phyloP scores from a whole-genome alignment of 2,797 vertebrate genomes.

The Champsocephalus esox region DNA sequence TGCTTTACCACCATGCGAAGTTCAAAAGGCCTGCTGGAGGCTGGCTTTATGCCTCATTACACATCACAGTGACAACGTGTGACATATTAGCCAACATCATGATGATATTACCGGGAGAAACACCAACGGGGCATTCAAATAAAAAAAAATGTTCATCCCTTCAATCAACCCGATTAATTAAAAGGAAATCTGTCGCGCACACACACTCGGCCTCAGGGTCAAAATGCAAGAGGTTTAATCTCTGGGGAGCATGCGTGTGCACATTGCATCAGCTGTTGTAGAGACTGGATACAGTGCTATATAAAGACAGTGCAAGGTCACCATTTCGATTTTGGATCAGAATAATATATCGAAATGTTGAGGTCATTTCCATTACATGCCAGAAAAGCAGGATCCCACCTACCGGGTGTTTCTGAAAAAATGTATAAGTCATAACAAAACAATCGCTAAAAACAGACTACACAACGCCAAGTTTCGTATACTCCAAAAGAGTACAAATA shows the following conservation, averaged over 20 bases:
- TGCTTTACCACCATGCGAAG: neutral
- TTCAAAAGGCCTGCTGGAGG: neutral
- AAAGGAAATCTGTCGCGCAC: neutral
- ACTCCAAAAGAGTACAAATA: too few species aligned
- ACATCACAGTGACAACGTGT: neutral
- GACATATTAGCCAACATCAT: neutral
- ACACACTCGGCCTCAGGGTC: neutral
- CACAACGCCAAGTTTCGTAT: too few species aligned
- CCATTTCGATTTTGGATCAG: too few species aligned
- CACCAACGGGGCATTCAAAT: neutral
- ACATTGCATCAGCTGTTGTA: neutral
- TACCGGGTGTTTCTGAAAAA: too few species aligned
- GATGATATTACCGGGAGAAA: neutral
- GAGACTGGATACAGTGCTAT: too few species aligned
- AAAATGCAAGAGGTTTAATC: neutral
- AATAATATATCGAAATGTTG: too few species aligned
- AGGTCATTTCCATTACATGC: too few species aligned
- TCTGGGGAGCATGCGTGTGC: neutral
- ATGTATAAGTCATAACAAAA: too few species aligned
- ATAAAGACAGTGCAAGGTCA: too few species aligned
- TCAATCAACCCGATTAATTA: neutral
- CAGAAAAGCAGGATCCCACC: too few species aligned
- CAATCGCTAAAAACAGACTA: too few species aligned
- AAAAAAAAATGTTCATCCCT: neutral
- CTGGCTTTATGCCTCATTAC: conserved; percentile 10